phyloP scores from a whole-genome alignment of 2,797 vertebrate genomes.

The Pangasius larnaudii region DNA sequence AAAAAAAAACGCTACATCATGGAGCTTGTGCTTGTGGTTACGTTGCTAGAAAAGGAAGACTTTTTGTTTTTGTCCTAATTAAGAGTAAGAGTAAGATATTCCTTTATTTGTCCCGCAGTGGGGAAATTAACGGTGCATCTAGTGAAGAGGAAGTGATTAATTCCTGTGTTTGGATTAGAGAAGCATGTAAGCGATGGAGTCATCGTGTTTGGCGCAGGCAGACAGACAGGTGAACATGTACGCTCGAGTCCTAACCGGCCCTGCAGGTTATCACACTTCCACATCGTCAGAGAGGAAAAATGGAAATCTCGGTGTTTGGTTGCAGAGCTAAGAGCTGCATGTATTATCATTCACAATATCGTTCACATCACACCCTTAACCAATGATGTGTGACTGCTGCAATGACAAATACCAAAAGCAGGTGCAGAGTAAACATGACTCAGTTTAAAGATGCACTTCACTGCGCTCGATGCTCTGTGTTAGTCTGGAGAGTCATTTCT shows the following conservation, averaged over 20 bases:
- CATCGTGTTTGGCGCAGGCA: background rate
- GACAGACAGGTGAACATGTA: background rate
- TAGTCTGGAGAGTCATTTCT: background rate
- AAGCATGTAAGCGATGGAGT: background rate
- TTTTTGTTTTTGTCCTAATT: background rate
- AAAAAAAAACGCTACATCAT: background rate
- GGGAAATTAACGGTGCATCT: no score
- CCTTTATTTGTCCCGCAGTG: no score
- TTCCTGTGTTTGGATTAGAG: background rate
- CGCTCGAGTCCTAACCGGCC: background rate
- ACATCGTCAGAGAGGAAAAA: background rate
- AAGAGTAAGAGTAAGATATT: no score
- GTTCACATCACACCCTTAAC: background rate
- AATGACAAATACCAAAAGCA: background rate
- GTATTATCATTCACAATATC: background rate
- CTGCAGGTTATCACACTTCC: background rate
- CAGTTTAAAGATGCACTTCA: no score
- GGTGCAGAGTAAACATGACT: background rate
- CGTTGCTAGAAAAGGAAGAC: background rate
- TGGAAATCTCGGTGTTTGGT: background rate
- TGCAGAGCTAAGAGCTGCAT: no score
- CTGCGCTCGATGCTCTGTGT: no score
- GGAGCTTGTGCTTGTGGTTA: background rate
- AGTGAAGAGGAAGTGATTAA: slow-evolving; percentile 11
- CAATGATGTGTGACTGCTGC: background rate